Evolutionary conservation across 2,797 vertebrate genomes (phyloP).

Genomic region (Enteromius unitaeniatus): DNA sequence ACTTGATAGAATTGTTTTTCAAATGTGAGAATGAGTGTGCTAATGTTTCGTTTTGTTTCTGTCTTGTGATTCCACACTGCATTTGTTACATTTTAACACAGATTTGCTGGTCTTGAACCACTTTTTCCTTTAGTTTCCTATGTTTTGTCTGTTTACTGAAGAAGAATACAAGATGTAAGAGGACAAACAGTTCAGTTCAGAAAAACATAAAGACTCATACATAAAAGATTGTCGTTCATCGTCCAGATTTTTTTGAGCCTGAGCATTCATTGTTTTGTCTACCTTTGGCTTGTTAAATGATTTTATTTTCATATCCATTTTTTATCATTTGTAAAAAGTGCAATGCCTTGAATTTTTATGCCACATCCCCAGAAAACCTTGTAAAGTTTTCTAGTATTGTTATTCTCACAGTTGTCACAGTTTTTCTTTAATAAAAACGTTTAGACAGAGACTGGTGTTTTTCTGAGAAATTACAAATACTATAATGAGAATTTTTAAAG

Average conservation of each 20-base stretch:
- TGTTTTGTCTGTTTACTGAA: constrained; percentile 12
- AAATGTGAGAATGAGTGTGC: constrained; percentile 21
- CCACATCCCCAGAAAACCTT: constrained; percentile 15
- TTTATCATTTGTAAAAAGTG: constrained; percentile 21
- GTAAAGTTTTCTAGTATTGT: constrained; percentile 20
- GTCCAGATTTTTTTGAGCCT: constrained; percentile 13
- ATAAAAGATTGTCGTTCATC: background rate
- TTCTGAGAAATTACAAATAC: background rate
- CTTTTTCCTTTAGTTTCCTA: background rate
- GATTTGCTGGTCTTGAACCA: constrained; percentile 6
- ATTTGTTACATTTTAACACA: constrained; percentile 19
- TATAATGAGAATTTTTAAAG: background rate
- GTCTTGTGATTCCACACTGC: background rate
- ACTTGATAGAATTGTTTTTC: constrained; percentile 66
- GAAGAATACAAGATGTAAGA: background rate
- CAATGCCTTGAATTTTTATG: constrained; percentile 8
- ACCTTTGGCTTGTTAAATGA: background rate
- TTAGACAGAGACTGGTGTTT: constrained; percentile 14
- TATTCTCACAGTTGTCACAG: constrained; percentile 14
- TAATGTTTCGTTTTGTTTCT: background rate
- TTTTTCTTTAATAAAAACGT: constrained; percentile 34
- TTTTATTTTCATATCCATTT: constrained; percentile 13
- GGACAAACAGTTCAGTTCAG: background rate
- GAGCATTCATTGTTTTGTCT: background rate
- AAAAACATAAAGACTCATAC: constrained; percentile 9